Percentiles rank a stretch among this genome's conserved stretches.
phyloP scores from a whole-genome alignment of 2,888 invertebrate genomes.

The Panorpa germanica region DNA sequence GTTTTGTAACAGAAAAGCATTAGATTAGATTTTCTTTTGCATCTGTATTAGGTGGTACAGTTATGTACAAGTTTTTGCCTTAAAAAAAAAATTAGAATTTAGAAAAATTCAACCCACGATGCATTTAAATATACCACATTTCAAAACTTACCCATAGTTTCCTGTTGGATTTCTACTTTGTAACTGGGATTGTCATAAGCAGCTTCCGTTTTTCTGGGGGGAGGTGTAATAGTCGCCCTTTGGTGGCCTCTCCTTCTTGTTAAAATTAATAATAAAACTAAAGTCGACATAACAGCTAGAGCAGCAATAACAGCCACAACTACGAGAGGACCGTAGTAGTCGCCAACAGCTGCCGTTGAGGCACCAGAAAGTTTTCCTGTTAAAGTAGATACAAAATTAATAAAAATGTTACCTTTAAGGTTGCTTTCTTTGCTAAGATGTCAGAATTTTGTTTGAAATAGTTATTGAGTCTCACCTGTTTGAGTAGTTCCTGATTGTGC shows the following conservation, averaged over 20 bases:
- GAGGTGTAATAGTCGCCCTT: conserved; percentile 63
- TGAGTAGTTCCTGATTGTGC: conserved; percentile 27
- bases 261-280: conserved; percentile 60
- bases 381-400: no score
- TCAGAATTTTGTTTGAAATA: not conserved
- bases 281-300: conserved; percentile 62
- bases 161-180: conserved; percentile 84
- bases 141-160: conserved; percentile 59
- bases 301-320: conserved; percentile 77
- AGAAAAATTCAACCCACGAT: not conserved
- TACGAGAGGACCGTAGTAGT: conserved; percentile 78
- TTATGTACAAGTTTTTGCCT: no score
- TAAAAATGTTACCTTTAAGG: no score
- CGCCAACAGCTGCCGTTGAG: conserved; percentile 28
- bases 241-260: conserved; percentile 50
- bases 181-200: conserved; percentile 87
- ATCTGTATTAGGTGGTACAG: no score
- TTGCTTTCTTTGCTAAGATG: no score
- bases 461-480: conserved; percentile 18
- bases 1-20: no score
- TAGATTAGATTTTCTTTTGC: no score
- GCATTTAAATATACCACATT: no score
- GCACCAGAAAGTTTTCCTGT: conserved; percentile 31
- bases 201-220: conserved; percentile 60
- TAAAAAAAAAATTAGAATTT: no score